These are phyloP conservation scores for Therioaphis trifolii DNA, from an alignment of 2,888 invertebrate species.

Conservation along the genomic window DNA sequence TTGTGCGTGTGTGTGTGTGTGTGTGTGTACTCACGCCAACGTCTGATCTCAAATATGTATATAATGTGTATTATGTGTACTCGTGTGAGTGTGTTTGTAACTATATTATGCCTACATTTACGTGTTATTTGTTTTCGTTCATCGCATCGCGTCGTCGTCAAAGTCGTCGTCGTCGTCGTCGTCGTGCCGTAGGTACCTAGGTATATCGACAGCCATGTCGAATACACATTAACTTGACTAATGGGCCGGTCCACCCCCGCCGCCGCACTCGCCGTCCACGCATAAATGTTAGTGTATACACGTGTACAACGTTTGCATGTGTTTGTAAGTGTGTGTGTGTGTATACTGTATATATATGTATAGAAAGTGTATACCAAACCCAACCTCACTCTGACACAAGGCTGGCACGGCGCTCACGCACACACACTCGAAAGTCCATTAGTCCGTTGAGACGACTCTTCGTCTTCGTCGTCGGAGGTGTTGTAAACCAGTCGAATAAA, in stretches of 20 bases:
- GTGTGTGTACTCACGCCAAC: no score
- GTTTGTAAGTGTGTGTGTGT: neutral
- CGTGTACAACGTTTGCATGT: neutral
- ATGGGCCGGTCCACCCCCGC: conserved; percentile 40
- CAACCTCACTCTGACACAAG: neutral
- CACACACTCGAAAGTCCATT: conserved; percentile 35
- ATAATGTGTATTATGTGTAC: no score
- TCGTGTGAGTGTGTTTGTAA: no score
- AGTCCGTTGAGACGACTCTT: neutral
- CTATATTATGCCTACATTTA: no score
- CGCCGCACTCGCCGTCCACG: neutral
- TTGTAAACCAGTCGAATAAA: conserved; percentile 47
- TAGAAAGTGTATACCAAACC: no score
- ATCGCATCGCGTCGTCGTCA: neutral
- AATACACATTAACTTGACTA: conserved; percentile 46
- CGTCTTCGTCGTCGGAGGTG: conserved; percentile 9
- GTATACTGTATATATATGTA: neutral
- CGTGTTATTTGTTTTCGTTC: neutral
- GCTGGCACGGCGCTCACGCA: neutral
- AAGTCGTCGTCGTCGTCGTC: no score
- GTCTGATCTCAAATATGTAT: no score
- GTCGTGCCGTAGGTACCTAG: neutral
- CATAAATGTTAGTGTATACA: neutral
- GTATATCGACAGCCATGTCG: neutral
- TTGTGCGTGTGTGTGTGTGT: no score